Evolutionary conservation across 2,113 vertebrate genomes (phyloP).

Genomic region (Silurus meridionalis): DNA sequence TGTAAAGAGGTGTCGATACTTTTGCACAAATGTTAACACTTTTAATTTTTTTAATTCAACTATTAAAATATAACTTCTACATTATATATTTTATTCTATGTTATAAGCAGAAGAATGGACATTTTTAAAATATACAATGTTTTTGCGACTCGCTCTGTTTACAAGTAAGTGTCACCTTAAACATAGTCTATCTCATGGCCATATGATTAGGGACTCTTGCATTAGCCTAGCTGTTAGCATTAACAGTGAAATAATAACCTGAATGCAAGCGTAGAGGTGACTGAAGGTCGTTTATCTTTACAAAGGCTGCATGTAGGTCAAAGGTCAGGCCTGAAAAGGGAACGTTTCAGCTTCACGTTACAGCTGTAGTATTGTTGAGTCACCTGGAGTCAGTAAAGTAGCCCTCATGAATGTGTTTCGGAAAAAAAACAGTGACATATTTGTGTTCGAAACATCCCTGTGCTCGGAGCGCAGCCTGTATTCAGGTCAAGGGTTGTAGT

Average conservation of each 20-base stretch:
- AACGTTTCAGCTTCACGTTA: not conserved
- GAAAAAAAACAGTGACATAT: not conserved
- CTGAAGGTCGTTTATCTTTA: not conserved
- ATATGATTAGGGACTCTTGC: no score
- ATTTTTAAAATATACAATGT: no score
- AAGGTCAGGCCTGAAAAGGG: not conserved
- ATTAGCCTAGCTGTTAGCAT: not conserved
- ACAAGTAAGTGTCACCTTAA: no score
- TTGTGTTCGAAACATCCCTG: not conserved
- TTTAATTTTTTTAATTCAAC: no score
- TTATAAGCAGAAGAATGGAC: no score
- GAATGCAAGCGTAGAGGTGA: not conserved
- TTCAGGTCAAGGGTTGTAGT: not conserved
- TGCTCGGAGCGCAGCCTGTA: no score
- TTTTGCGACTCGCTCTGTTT: no score
- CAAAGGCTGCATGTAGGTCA: not conserved
- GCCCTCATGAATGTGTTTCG: not conserved
- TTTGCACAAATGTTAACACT: no score
- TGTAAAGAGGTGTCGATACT: no score
- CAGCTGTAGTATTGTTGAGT: not conserved
- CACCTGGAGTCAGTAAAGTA: not conserved
- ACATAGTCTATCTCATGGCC: no score
- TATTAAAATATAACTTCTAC: no score
- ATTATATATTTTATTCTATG: no score
- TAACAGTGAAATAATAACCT: not conserved